A percentile compares a stretch with the other conserved stretches of the same genome.
Evolutionary conservation across 1,140 invertebrate species (phyloP).

Genomic region (Globodera ellingtonae): DNA sequence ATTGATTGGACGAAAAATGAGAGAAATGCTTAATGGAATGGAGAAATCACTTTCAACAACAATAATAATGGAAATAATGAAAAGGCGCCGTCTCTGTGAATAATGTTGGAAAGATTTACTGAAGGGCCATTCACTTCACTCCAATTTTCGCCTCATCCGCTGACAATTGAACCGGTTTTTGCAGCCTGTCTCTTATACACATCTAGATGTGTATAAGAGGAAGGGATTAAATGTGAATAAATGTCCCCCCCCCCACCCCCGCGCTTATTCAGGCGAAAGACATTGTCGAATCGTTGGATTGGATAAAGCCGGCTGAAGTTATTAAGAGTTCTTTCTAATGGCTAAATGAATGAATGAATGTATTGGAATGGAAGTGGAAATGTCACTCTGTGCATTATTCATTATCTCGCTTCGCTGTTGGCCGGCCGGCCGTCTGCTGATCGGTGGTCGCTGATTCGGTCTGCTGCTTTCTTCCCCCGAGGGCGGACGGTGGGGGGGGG

Average conservation of each 20-base stretch:
- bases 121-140: background rate
- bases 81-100: background rate
- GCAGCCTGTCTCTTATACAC: too few relatives aligned
- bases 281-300: constrained; percentile 9
- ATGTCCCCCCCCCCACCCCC: too few relatives aligned
- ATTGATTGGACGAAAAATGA: background rate
- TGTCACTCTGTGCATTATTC: too few relatives aligned
- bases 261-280: background rate
- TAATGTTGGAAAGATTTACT: background rate
- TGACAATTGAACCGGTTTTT: background rate
- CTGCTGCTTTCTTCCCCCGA: background rate
- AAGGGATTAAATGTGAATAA: too few relatives aligned
- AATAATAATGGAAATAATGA: background rate
- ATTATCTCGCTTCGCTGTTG: too few relatives aligned
- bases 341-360: too few relatives aligned
- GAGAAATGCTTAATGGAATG: background rate
- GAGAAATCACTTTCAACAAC: background rate
- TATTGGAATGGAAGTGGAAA: too few relatives aligned
- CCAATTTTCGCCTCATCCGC: background rate
- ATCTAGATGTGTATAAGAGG: too few relatives aligned
- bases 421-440: background rate
- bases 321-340: too few relatives aligned
- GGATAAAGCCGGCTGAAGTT: background rate
- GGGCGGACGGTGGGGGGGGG: too few relatives aligned
- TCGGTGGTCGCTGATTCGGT: background rate